phyloP scores from a whole-genome alignment of 2,797 vertebrate species.

The Eulemur mongoz region DNA sequence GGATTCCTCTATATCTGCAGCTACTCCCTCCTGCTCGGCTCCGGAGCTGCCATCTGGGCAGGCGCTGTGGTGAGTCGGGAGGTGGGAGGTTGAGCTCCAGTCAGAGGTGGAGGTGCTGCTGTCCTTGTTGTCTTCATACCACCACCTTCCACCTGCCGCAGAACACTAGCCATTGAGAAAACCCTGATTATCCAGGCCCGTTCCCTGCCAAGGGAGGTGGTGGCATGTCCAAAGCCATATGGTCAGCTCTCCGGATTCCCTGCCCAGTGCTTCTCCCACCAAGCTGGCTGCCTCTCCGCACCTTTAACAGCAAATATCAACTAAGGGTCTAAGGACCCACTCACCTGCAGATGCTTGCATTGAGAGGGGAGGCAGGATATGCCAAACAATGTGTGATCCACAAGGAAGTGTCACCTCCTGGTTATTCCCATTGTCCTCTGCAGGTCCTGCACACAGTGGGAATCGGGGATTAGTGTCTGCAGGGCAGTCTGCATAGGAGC shows the following conservation, averaged over 20 bases:
- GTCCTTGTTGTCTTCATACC: background rate
- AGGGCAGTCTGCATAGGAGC: background rate
- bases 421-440: background rate
- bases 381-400: rapidly evolving
- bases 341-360: background rate
- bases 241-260: background rate
- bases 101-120: background rate
- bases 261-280: background rate
- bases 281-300: rapidly evolving
- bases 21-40: rapidly evolving
- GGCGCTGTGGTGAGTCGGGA: constrained; percentile 49
- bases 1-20: background rate
- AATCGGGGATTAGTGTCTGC: no score
- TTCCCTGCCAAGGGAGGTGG: rapidly evolving
- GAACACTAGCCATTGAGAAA: background rate
- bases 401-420: no score
- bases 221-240: rapidly evolving
- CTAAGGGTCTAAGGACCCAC: background rate
- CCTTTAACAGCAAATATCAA: background rate
- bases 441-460: background rate
- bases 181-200: rapidly evolving
- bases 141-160: rapidly evolving
- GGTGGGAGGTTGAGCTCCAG: background rate
- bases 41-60: constrained; percentile 40
- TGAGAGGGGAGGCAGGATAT: background rate